phyloP scores from a whole-genome alignment of 2,888 invertebrate species.

The Notodonta dromedarius region DNA sequence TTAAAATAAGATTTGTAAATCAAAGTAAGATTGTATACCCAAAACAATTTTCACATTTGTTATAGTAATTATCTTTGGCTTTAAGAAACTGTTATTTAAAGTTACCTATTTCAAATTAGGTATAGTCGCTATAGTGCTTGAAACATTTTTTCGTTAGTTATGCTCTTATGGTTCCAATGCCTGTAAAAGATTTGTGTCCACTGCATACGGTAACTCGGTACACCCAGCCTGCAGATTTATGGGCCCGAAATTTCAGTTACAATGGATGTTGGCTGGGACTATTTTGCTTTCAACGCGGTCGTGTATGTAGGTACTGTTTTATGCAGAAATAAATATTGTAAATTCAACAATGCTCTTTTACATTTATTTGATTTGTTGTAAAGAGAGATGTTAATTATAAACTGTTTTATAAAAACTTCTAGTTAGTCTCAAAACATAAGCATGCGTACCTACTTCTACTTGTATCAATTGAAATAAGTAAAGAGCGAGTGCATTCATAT shows the following conservation, averaged over 20 bases:
- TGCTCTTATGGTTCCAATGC: constrained; percentile 29
- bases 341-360: not conserved
- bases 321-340: not conserved
- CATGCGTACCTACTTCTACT: too few relatives aligned
- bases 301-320: not conserved
- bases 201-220: constrained; percentile 40
- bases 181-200: constrained; percentile 40
- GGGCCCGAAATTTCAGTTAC: constrained; percentile 42
- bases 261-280: constrained; percentile 35
- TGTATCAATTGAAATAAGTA: too few relatives aligned
- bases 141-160: constrained; percentile 28
- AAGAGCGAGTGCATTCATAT: too few relatives aligned
- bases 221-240: constrained; percentile 37
- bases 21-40: too few relatives aligned
- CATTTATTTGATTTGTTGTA: not conserved
- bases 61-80: too few relatives aligned
- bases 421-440: too few relatives aligned
- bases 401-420: too few relatives aligned
- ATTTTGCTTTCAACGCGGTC: constrained; percentile 28
- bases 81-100: too few relatives aligned
- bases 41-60: too few relatives aligned
- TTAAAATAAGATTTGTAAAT: too few relatives aligned
- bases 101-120: not conserved
- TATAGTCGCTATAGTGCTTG: not conserved
- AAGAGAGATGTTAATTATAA: too few relatives aligned